A percentile compares a stretch with the other conserved stretches of the same genome.
Conservation (phyloP, 2,797 vertebrate species). For the Fistularia commersonii region DNA sequence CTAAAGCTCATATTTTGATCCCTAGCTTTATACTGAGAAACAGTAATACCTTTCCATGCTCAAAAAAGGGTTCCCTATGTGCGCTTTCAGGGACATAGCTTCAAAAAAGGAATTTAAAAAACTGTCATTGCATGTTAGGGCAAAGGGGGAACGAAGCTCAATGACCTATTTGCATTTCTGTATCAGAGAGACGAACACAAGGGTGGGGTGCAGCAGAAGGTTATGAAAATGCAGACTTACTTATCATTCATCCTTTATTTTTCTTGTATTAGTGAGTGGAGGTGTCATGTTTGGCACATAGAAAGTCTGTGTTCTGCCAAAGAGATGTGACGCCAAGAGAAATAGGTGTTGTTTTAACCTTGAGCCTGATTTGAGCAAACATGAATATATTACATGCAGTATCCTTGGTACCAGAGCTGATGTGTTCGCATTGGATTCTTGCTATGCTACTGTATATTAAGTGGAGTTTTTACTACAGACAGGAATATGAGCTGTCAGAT, state of each 20-base stretch:
- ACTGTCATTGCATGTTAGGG: conserved; percentile 74
- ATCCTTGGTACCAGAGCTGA: conserved; percentile 53
- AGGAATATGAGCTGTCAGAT: conserved; percentile 58
- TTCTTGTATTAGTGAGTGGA: conserved; percentile 66
- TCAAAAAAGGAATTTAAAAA: conserved; percentile 66
- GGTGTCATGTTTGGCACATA: conserved; percentile 70
- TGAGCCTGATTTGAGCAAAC: conserved; percentile 76
- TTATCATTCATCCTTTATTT: conserved; percentile 74
- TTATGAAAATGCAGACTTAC: conserved; percentile 58
- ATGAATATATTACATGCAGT: conserved; percentile 73
- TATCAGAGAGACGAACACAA: conserved; percentile 42
- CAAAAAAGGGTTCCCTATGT: conserved; percentile 59
- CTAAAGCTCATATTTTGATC: conserved; percentile 73
- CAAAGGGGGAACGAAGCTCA: conserved; percentile 65
- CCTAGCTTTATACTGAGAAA: conserved; percentile 49
- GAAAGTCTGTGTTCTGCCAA: conserved; percentile 65
- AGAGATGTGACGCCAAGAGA: conserved; percentile 71
- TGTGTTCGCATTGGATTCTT: conserved; percentile 48
- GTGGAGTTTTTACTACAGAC: conserved; percentile 53
- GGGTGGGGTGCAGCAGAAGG: conserved; percentile 40
- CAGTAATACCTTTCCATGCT: conserved; percentile 70
- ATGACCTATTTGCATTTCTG: conserved; percentile 78
- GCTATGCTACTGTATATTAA: conserved; percentile 59
- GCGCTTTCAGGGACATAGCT: conserved; percentile 32
- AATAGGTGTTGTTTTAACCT: conserved; percentile 77